These are phyloP conservation scores for Acleris cristana DNA, from an alignment of 2,888 invertebrate genomes.

Conservation along the genomic window DNA sequence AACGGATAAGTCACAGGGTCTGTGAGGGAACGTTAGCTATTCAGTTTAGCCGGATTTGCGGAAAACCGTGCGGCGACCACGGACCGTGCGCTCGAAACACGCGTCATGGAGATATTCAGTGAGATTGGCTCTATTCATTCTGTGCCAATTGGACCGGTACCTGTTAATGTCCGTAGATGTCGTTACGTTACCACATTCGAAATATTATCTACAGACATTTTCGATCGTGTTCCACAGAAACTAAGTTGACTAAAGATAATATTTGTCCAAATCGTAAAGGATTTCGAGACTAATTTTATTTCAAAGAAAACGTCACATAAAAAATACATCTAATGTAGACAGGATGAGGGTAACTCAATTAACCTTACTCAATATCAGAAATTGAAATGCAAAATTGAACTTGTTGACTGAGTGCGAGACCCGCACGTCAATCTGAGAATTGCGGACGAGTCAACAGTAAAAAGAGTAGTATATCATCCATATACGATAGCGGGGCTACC, in stretches of 20 bases:
- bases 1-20: conserved; percentile 33
- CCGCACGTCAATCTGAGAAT: conserved; percentile 21
- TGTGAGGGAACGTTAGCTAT: conserved; percentile 37
- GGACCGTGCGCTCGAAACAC: conserved; percentile 39
- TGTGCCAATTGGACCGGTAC: conserved; percentile 41
- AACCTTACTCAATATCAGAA: conserved; percentile 24
- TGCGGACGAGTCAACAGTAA: conserved; percentile 19
- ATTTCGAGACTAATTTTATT: neutral
- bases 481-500: conserved; percentile 48
- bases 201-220: conserved; percentile 18
- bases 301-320: conserved; percentile 2
- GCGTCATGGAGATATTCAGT: conserved; percentile 48
- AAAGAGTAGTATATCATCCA: conserved; percentile 38
- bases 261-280: neutral
- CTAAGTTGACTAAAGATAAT: neutral
- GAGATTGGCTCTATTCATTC: conserved; percentile 55
- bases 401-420: conserved; percentile 23
- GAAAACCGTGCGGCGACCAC: conserved; percentile 42
- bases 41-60: conserved; percentile 46
- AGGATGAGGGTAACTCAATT: conserved; percentile 21
- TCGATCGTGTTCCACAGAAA: neutral
- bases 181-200: conserved; percentile 7
- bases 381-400: conserved; percentile 31
- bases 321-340: conserved; percentile 7
- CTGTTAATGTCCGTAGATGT: conserved; percentile 28